Evolutionary conservation across 2,797 vertebrate species (phyloP), one percentile per base, ranked within the genome.

Genomic region (Erpetoichthys calabaricus): DNA sequence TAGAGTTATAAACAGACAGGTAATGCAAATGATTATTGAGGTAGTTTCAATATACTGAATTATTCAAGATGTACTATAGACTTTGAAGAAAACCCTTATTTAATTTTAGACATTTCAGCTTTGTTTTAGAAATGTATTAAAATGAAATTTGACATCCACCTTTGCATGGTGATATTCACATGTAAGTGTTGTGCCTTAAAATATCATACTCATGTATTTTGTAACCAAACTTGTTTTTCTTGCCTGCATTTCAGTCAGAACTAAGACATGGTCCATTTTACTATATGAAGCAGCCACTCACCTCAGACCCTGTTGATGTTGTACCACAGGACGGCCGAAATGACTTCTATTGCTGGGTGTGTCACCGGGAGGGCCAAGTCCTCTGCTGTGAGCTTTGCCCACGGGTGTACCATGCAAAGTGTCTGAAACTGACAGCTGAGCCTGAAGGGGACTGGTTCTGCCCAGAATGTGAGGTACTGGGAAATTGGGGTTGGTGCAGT

Each of bases 181-280:
- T 25, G 25, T 25, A 25, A 25, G 25, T 25, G 25, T 25, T 25
- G 25, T 25, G 25, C 25, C 25, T 25, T 25, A 25, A 25, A 25
- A 25, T 25, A 25, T 25, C 25, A 25, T 25, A 25, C 80, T 82
- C 80, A 67, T 90, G 80, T 84, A 89, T 94, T 91, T 92, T 94
- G 90, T 93, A 92, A 91, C 89, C 85, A 84, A 79, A 84, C 86
- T 84, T 81, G 87, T 92, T 88, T 89, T 87, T 92, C 88, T 94
- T 92, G 84, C 92, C 92, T 89, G 86, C 90, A 82, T 97, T 98
- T 71, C 94, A 99, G 86, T 98, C 94, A 90, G 91, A 97, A 68
- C 93, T 99, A 92, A 97, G 93, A 91, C 95, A 98, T 82, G 96
- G 95, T 90, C 96, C 95, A 85, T 98, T 99, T 98, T 98, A 97